phyloP scores from a whole-genome alignment of 2,113 vertebrate species.

The Trinectes maculatus region DNA sequence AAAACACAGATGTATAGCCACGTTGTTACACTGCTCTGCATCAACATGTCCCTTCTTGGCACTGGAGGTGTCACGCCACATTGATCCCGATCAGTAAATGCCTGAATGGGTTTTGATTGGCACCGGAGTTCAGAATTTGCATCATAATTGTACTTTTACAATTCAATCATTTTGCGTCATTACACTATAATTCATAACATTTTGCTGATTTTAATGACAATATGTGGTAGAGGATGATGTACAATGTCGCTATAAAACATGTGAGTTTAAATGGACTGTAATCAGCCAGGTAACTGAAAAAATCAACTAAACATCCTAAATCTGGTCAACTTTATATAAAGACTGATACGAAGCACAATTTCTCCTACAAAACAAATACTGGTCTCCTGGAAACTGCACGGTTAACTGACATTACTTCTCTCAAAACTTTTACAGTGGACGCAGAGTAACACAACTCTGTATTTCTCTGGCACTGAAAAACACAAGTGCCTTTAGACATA shows the following conservation, averaged over 20 bases:
- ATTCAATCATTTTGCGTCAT: background rate
- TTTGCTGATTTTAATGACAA: background rate
- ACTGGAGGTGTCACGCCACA: background rate
- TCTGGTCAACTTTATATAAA: background rate
- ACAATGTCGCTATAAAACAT: background rate
- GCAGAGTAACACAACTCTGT: background rate
- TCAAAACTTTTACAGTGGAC: background rate
- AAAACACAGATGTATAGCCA: background rate
- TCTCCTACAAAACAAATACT: background rate
- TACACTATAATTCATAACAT: background rate
- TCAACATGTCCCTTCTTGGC: background rate
- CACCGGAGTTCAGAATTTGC: no score
- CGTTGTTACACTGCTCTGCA: background rate
- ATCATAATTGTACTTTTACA: background rate
- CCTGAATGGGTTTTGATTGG: background rate
- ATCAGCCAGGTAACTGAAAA: background rate
- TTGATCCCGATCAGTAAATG: background rate
- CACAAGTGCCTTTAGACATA: constrained; percentile 23
- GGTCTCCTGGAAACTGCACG: background rate
- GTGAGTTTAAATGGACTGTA: background rate
- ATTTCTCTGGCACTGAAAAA: constrained; percentile 39
- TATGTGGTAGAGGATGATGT: background rate
- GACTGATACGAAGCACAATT: background rate
- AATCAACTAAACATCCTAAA: background rate
- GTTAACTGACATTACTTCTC: constrained; percentile 15